Base-by-base conservation (phyloP, 2,888 invertebrate species). In the Tetheella fluctuosa region DNA sequence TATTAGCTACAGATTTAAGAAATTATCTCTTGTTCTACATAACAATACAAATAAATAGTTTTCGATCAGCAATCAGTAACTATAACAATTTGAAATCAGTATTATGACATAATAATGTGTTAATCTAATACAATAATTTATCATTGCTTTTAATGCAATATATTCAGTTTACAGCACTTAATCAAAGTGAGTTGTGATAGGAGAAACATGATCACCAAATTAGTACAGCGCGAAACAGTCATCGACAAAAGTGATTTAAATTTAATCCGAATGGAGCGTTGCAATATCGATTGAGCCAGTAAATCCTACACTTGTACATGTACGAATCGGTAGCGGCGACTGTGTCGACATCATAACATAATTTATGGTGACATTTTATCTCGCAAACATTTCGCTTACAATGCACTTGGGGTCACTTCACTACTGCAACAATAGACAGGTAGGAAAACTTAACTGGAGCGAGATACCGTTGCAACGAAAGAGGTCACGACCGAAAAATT, bases 311-410 rank as follows among this genome's bases (percentile, higher is more conserved):
- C 74, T 79, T 76, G 75, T 78, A 80, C 78, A 82, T 77, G 79
- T 71, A 76, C 81, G 79, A 81, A 83, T 80, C 81, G 75, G 88
- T 84, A 86, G 85, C 85, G 73, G 20, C 48, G 48, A 68, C 74
- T 75, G 72, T 85, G 82, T 83, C 80, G 81, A 86, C 82, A 82
- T 84, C 77, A 79, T 76, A 76, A 70, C 68, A 64, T 81, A 76
- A 84, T 85, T 86, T 88, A 88, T 84, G 71, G 80, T 70, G 80
- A 72, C 68, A 72, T 79, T 79, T 83, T 84, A 83, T 79, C 83
- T 69, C 59, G 70, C 57, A 68, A 77, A 76, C 76, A 72, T 39
- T 25, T 54, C 61, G 34, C 64, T 64, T 63, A 63, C 48, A 48
- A 48, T 7, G 48, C 48, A 48, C 48, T 20, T 48, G 48, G 48